Base-by-base conservation (phyloP, 2,113 vertebrate genomes). In the Chloropsis hardwickii region DNA sequence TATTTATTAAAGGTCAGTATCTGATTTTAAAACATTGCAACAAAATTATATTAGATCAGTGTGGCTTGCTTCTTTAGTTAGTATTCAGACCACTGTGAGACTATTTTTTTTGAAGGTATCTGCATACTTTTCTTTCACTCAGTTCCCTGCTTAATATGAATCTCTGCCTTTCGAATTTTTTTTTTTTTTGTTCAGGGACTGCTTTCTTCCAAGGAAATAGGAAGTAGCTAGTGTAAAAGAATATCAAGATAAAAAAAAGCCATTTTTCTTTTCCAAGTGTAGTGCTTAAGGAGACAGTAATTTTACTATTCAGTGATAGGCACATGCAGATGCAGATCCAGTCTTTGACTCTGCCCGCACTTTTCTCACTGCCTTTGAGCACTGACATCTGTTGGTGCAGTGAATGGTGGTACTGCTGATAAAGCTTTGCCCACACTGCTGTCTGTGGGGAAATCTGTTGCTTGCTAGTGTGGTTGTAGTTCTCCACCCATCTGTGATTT, bases 401-500 rank as follows among this genome's bases (percentile, higher is more conserved):
- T 73, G 54, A 95, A 64, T 74, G 58, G 64, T 84, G 80, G 67
- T 86, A 51, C 47, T 91, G 58, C 73, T 73, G 89, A 78, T 94
- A 92, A 84, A 71, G 86, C 88, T 92, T 89, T 88, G 53, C 77
- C 77, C 42, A 29, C 69, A 1, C 28, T 84, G 35, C 62, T 92
- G 40, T 48, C 73, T 85, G 77, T 57, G 80, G 84, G 54, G 61
- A 96, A 70, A 81, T 85, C 25, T 57, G 56, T 77, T 65, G 61
- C 93, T 93, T 88, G 82, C 88, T 98, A 96, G 94, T 81, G 85
- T 96, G 98, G 98, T 96, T 94, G 56, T 90, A 97, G 98, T 92
- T 98, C 98, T 98, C 97, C 98, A 98, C 98, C 98, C 98, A 96
- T 96, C 97, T 98, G 97, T 96, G 96, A 94, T 94, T 94, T 82